Conservation (phyloP, 2,113 vertebrate species). For the Otolemur garnettii region DNA sequence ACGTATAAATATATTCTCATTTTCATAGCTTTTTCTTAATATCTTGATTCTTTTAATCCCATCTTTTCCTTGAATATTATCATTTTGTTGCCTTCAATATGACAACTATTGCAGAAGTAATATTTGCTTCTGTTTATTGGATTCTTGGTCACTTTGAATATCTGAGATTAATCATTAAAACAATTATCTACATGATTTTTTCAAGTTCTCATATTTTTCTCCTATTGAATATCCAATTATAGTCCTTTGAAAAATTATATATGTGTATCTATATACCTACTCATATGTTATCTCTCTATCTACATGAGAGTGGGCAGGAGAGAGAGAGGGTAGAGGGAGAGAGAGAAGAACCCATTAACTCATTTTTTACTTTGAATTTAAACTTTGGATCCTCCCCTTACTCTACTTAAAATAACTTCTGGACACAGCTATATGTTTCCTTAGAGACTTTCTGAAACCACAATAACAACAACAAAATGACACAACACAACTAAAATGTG, state of each 20-base stretch:
- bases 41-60: not conserved
- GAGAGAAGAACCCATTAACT: not conserved
- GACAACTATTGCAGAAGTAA: not conserved
- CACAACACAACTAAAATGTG: not conserved
- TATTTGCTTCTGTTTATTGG: not conserved
- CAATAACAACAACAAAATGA: not conserved
- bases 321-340: rapidly evolving
- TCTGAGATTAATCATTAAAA: not conserved
- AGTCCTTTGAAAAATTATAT: not conserved
- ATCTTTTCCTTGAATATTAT: not conserved
- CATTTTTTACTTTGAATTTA: conserved; percentile 46
- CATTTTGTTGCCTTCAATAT: not conserved
- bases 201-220: not conserved
- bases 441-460: conserved; percentile 17
- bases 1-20: not conserved
- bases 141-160: not conserved
- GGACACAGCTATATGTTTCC: conserved; percentile 27
- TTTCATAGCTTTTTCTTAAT: not conserved
- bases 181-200: not conserved
- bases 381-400: not conserved
- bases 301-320: not conserved
- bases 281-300: not conserved
- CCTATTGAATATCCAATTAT: not conserved
- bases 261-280: not conserved
- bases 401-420: conserved; percentile 38